These are phyloP conservation scores for Didymodactylos carnosus DNA, from an alignment of 2,888 invertebrate species.

Conservation along the genomic window DNA sequence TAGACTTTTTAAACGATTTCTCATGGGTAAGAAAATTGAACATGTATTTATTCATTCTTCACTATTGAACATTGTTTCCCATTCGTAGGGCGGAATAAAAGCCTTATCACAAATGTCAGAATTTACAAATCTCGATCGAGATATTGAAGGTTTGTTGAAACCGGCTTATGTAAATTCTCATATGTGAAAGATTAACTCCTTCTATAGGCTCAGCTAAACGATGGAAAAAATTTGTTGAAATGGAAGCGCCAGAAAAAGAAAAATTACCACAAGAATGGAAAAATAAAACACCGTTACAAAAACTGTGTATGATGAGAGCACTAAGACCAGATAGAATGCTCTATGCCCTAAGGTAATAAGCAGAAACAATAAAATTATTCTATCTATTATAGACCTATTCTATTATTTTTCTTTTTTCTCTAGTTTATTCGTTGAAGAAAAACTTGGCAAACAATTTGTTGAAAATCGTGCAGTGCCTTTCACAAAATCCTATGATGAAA, in stretches of 20 bases:
- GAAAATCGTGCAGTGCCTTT: slow-evolving; percentile 68
- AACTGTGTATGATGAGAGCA: slow-evolving; percentile 83
- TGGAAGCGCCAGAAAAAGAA: slow-evolving; percentile 78
- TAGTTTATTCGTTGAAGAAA: slow-evolving; percentile 79
- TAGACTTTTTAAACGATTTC: slow-evolving; percentile 71
- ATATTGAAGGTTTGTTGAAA: slow-evolving; percentile 15
- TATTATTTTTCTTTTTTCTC: slow-evolving; percentile 23
- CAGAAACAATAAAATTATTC: slow-evolving; percentile 39
- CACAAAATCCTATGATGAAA: slow-evolving; percentile 76
- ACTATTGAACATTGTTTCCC: too few species aligned
- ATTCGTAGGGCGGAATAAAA: slow-evolving; percentile 17
- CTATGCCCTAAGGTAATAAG: slow-evolving; percentile 50
- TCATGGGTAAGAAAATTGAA: too few species aligned
- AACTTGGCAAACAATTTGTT: slow-evolving; percentile 69
- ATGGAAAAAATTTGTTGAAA: slow-evolving; percentile 88
- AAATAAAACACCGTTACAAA: slow-evolving; percentile 71
- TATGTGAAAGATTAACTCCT: too few species aligned
- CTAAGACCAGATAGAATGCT: slow-evolving; percentile 84
- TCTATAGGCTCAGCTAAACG: slow-evolving; percentile 87
- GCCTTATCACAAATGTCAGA: slow-evolving; percentile 12
- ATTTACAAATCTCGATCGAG: slow-evolving; percentile 12
- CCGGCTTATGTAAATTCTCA: too few species aligned
- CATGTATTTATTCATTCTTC: too few species aligned
- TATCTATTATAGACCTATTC: background rate
- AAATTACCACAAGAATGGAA: slow-evolving; percentile 97